These are phyloP conservation scores for Bufo gargarizans DNA, from an alignment of 2,113 vertebrate species.

Conservation along the genomic window DNA sequence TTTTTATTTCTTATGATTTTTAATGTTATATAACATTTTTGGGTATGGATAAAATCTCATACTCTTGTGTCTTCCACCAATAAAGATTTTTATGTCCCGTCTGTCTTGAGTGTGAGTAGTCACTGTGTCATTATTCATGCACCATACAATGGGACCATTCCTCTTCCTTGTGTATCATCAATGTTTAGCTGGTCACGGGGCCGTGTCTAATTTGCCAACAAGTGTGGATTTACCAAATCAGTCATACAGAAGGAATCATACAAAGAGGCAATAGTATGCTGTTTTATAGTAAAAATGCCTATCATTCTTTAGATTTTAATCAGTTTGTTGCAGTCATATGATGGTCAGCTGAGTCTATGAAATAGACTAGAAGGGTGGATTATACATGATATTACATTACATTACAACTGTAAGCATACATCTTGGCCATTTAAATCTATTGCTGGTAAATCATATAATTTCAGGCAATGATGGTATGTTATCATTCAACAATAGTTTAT, in stretches of 20 bases:
- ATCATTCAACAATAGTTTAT: too few relatives aligned
- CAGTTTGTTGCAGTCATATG: not conserved
- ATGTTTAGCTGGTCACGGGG: slow-evolving; percentile 36
- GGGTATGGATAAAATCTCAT: not conserved
- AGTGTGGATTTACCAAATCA: slow-evolving; percentile 21
- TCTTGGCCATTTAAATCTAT: not conserved
- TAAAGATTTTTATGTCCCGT: slow-evolving; percentile 29
- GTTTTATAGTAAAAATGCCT: not conserved
- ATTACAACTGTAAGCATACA: not conserved
- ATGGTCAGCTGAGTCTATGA: not conserved
- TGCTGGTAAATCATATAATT: not conserved
- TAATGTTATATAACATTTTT: not conserved
- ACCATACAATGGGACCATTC: slow-evolving; percentile 2
- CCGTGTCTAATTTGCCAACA: slow-evolving; percentile 35
- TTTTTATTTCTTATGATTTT: not conserved
- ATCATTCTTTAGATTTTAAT: not conserved
- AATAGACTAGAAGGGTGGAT: not conserved
- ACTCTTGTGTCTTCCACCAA: not conserved
- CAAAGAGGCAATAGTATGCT: not conserved
- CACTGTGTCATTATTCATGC: slow-evolving; percentile 29
- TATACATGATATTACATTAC: not conserved
- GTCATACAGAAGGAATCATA: slow-evolving; percentile 3
- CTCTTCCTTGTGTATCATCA: not conserved
- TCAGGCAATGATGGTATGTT: too few relatives aligned
- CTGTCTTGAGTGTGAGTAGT: slow-evolving; percentile 32